Base-by-base conservation (phyloP, 2,888 invertebrate genomes). In the Macropis europaea region DNA sequence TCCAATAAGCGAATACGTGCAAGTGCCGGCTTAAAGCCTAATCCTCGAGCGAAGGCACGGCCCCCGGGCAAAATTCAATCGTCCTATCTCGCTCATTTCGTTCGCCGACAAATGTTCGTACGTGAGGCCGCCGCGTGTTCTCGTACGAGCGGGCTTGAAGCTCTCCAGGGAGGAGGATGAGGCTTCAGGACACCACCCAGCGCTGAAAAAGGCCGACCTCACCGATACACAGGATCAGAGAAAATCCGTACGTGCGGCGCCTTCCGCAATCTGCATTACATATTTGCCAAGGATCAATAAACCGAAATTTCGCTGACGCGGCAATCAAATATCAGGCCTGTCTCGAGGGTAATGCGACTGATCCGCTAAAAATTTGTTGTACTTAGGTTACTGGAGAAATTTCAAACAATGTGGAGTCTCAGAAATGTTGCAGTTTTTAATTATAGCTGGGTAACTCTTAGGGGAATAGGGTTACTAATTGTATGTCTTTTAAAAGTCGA, bases 211-310 rank as follows among this genome's bases (percentile, higher is more conserved):
- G 69, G 64, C 68, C 53, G 64, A 79, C 84, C 84, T 85, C 83
- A 76, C 80, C 77, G 84, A 83, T 84, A 78, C 68, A 78, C 74
- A 76, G 81, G 84, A 87, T 87, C 85, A 83, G 81, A 77, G 83
- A 61, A 71, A 78, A 82, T 78, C 79, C 57, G 74, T 66, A 75
- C 77, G 80, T 73, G 75, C 82, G 70, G 63, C 75, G 76, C 71
- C 73, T 69, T 80, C 79, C 83, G 83, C 86, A 85, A 87, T 87
- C 86, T 84, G 85, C 83, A 87, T 84, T 84, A 79, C 83, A 66
- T 75, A 76, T 74, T 69, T 70, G 67, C 54, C 15, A 5, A 13
- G 59, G 61, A 77, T 71, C 74, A 47, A 74, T 64, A 54, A 32
- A 53, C 43, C 36, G 13, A 6, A 48, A 42, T 48, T 48, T 11